Base-by-base conservation (phyloP, 2,888 invertebrate genomes). In the Melieria crassipennis region DNA sequence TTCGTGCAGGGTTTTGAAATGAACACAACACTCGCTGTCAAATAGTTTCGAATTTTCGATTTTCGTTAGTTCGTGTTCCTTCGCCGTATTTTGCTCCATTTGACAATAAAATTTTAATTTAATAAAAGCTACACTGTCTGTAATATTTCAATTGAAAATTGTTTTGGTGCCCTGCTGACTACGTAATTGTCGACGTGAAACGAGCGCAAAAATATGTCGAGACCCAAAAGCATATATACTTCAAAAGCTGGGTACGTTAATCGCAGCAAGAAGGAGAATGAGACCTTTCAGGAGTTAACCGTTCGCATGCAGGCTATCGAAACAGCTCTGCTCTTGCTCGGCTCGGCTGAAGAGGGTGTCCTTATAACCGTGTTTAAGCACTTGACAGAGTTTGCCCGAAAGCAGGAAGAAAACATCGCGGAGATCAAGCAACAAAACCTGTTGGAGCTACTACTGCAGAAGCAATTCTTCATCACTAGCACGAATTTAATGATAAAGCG, bases 301-400 rank as follows among this genome's bases (percentile, higher is more conserved):
- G 73, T 81, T 0, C 52, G 55, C 4, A 74, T 84, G 3, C 75
- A 77, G 11, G 77, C 66, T 4, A 69, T 84, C 30, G 78, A 81
- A 7, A 79, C 82, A 1, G 75, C 79, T 2, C 60, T 84, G 4
- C 71, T 84, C 48, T 61, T 84, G 65, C 76, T 84, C 7, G 75
- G 74, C 63, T 80, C 85, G 6, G 58, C 73, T 4, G 84, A 84
- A 63, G 84, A 83, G 7, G 46, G 64, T 4, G 80, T 84, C 5
- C 65, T 84, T n/a, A 72, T 79, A 9, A 62, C 72, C 0, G 77
- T 80, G 4, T 79, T 84, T n/a, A 81, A 78, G 61, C 82, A 82
- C 30, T 69, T 84, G 6, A 75, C 80, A 7, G 81, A 82, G 2
- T 84, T 78, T 67, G 74, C 78, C 2, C 80, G 81, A 1, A 78